Percentiles rank a stretch among this genome's conserved stretches.
phyloP scores from a whole-genome alignment of 2,888 invertebrate species.

The Trichogramma evanescens region DNA sequence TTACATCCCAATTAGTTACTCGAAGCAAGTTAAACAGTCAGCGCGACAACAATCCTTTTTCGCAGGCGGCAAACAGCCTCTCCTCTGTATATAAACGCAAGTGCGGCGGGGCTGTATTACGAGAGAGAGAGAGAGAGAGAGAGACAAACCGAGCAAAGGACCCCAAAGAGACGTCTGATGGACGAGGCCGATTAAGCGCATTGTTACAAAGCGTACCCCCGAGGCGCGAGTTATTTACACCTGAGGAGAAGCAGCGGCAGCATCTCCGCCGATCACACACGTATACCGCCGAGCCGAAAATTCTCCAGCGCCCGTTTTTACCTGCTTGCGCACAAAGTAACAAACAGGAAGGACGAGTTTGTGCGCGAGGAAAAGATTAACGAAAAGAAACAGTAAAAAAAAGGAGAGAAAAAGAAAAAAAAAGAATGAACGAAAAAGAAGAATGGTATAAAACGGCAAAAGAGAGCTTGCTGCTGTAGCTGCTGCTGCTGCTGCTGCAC shows the following conservation, averaged over 20 bases:
- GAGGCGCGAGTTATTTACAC: slow-evolving; percentile 14
- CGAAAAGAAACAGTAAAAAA: slow-evolving; percentile 15
- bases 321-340: too few relatives aligned
- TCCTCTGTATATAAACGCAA: too few relatives aligned
- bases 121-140: slow-evolving; percentile 4
- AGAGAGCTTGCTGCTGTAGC: slow-evolving; percentile 2
- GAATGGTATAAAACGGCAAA: slow-evolving; percentile 11
- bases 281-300: too few relatives aligned
- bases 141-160: background rate
- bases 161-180: background rate
- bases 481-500: too few relatives aligned
- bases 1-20: slow-evolving; percentile 18
- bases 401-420: slow-evolving; percentile 16
- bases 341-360: too few relatives aligned
- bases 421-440: slow-evolving; percentile 3
- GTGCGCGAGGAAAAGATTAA: background rate
- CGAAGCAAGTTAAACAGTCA: slow-evolving; percentile 6
- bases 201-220: background rate
- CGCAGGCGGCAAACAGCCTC: too few relatives aligned
- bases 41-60: too few relatives aligned
- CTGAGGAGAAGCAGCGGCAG: too few relatives aligned
- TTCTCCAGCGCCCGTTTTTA: too few relatives aligned
- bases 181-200: slow-evolving; percentile 6
- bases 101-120: too few relatives aligned
- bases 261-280: too few relatives aligned